Base-by-base conservation (phyloP, 2,888 invertebrate genomes). In the Odontocerum albicorne region DNA sequence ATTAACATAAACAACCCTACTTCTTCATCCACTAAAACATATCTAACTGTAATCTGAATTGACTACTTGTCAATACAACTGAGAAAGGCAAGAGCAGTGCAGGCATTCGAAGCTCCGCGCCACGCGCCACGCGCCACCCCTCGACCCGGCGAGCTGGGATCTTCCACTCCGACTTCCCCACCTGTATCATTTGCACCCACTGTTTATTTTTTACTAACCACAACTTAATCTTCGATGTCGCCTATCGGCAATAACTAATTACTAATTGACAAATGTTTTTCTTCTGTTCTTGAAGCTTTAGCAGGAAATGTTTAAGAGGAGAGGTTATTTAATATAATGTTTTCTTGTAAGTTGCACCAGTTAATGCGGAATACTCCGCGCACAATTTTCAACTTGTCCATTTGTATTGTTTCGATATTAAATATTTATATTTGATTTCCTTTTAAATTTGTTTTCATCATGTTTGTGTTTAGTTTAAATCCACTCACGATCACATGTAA, bases 401-500 rank as follows among this genome's bases (percentile, higher is more conserved):
- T 54, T 42, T 36, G 22, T 44, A 31, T 42, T 44, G 20, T 46
- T 53, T 16, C 3, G 52, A 35, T 31, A 45, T 16, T 38, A 27
- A 17, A 44, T 32, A 43, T 27, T 27, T 27, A 50, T 50, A 61
- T 51, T 44, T 51, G 22, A 44, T 40, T 49, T 39, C 27, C 21
- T 42, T 42, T 44, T 32, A 46, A 45, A 45, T 52, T 45, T 20
- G 22, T 49, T 49, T 46, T 10, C 13, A 47, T 39, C 36, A 44
- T 49, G 21, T 55, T 27, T 49, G 20, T 55, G 45, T 49, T 45
- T 55, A 55, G 55, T 46, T 46, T 42, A 49, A 42, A 44, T 70
- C 79, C 83, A 83, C 83, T 83, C 83, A 84, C 83, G 80, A 81
- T 82, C 83, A 84, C 83, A 83, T 83, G 83, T 84, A 83, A 82